Conservation (phyloP, 2,797 vertebrate species). For the Peromyscus eremicus region DNA sequence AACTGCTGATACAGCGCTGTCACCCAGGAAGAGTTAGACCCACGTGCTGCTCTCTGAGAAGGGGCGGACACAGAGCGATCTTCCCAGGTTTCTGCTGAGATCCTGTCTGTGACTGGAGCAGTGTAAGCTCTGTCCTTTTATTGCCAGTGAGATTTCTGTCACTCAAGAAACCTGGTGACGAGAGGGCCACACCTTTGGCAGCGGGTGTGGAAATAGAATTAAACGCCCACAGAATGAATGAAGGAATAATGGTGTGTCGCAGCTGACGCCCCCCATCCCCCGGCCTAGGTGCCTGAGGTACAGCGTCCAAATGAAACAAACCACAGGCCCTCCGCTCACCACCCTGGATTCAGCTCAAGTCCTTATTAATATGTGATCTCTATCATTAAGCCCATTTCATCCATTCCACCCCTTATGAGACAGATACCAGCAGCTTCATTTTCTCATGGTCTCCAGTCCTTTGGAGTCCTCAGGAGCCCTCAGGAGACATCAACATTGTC, state of each 20-base stretch:
- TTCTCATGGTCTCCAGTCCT: neutral
- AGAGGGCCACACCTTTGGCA: slow-evolving; percentile 69
- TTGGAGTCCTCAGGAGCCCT: neutral
- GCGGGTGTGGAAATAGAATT: slow-evolving; percentile 60
- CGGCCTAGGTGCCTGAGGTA: neutral
- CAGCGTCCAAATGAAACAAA: neutral
- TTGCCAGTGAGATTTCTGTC: slow-evolving; percentile 43
- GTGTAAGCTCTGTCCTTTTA: slow-evolving; percentile 56
- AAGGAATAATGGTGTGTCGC: neutral
- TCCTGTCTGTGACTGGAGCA: neutral
- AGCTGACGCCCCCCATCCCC: neutral
- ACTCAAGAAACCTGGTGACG: slow-evolving; percentile 1
- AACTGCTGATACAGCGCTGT: neutral
- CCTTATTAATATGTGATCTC: neutral
- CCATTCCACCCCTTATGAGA: neutral
- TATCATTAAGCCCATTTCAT: neutral
- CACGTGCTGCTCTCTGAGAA: neutral
- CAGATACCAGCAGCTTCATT: neutral
- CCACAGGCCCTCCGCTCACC: neutral
- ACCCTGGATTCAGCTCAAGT: neutral
- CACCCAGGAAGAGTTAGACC: neutral
- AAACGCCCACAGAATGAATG: neutral
- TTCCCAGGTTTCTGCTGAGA: neutral
- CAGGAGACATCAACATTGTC: neutral
- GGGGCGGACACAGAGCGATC: neutral